Evolutionary conservation across 2,888 invertebrate genomes (phyloP).

Genomic region (Endomychus coccineus): DNA sequence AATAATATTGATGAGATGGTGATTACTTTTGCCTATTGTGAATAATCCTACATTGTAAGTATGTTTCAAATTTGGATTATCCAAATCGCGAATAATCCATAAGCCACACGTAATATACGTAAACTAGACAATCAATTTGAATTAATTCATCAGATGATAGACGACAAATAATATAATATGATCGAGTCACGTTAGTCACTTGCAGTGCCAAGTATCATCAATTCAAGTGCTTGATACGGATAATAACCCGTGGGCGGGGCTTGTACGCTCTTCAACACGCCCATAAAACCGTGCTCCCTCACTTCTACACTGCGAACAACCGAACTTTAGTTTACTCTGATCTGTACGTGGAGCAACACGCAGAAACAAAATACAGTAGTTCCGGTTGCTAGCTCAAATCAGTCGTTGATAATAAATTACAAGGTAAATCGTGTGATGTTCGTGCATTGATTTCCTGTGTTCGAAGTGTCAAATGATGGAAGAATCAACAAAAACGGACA

Average conservation of each 20-base stretch:
- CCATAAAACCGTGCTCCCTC: constrained; percentile 25
- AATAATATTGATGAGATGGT: too few species aligned
- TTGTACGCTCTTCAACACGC: constrained; percentile 2
- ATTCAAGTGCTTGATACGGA: constrained; percentile 30
- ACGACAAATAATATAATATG: constrained; percentile 40
- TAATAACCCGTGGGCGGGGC: constrained; percentile 32
- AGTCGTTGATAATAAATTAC: too few species aligned
- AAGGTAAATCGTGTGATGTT: too few species aligned
- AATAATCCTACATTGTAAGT: too few species aligned
- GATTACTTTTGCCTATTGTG: too few species aligned
- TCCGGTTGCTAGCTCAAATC: constrained; percentile 7
- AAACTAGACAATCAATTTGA: too few species aligned
- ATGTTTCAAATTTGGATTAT: too few species aligned
- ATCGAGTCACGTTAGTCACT: constrained; percentile 32
- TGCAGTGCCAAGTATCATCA: constrained; percentile 29
- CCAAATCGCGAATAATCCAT: too few species aligned
- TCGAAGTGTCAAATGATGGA: too few species aligned
- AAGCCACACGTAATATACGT: too few species aligned
- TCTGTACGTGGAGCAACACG: constrained; percentile 8
- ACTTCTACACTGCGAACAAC: constrained; percentile 15
- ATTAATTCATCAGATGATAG: constrained; percentile 34
- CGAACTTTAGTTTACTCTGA: constrained; percentile 9
- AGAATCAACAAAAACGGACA: constrained; percentile 37
- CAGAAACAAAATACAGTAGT: constrained; percentile 5
- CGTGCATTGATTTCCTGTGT: too few species aligned